Conservation (phyloP, 2,888 invertebrate genomes). For the Quadroppia sp. region DNA sequence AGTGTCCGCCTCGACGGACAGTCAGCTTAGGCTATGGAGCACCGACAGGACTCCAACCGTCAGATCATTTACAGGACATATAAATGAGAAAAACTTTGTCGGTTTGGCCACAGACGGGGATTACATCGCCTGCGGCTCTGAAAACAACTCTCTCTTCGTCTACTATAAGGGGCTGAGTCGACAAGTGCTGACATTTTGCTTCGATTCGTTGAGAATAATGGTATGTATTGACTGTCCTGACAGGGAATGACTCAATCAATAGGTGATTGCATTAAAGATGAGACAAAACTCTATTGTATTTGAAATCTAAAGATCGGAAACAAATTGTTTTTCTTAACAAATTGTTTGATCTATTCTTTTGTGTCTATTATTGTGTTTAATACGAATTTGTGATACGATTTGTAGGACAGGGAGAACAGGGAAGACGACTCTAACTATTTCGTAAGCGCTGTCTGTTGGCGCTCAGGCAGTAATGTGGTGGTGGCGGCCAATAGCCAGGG, state of each 20-base stretch:
- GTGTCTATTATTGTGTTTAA: not conserved
- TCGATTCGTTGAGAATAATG: constrained; percentile 74
- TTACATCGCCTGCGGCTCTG: constrained; percentile 89
- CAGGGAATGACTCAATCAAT: not conserved
- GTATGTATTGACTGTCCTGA: constrained; percentile 32
- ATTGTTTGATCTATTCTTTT: not conserved
- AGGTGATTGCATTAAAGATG: not conserved
- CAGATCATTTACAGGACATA: constrained; percentile 81
- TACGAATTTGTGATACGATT: constrained; percentile 11
- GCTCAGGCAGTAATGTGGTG: constrained; percentile 72
- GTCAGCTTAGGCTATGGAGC: constrained; percentile 84
- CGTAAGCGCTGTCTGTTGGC: constrained; percentile 93
- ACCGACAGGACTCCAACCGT: constrained; percentile 67
- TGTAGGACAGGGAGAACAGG: constrained; percentile 32
- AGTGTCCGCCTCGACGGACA: constrained; percentile 90
- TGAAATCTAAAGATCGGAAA: not conserved
- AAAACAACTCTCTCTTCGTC: constrained; percentile 85
- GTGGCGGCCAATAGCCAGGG: constrained; percentile 93
- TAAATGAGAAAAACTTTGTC: constrained; percentile 93
- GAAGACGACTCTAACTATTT: constrained; percentile 76
- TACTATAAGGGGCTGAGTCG: constrained; percentile 85
- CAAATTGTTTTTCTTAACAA: not conserved
- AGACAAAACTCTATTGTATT: not conserved
- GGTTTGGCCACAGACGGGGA: constrained; percentile 86
- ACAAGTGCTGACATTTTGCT: constrained; percentile 78